These are phyloP conservation scores for Athripsodes cinereus DNA, from an alignment of 2,888 invertebrate species.

Conservation along the genomic window DNA sequence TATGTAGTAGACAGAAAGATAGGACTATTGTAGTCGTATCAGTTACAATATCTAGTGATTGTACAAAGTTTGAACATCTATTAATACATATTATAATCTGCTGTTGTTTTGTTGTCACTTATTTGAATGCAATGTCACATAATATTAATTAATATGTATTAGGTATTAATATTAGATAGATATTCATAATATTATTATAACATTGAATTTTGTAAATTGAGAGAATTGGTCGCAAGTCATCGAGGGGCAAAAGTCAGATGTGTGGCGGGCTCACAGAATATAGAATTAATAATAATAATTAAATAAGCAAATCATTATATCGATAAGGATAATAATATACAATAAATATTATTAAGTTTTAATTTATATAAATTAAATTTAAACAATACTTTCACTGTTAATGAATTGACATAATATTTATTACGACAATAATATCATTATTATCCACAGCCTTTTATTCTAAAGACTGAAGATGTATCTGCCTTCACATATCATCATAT, in stretches of 20 bases:
- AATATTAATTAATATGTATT: background rate
- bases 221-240: constrained; percentile 26
- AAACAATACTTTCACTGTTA: constrained; percentile 14
- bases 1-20: too few species aligned
- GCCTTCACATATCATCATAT: too few species aligned
- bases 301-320: constrained; percentile 11
- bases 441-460: too few species aligned
- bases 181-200: constrained; percentile 16
- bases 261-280: constrained; percentile 14
- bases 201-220: constrained; percentile 24
- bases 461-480: too few species aligned
- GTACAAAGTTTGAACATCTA: constrained; percentile 28
- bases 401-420: constrained; percentile 19
- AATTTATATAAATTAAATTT: constrained; percentile 9
- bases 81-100: too few species aligned
- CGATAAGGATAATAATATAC: too few species aligned
- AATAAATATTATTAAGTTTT: background rate
- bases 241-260: constrained; percentile 18
- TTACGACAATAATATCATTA: too few species aligned
- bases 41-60: constrained; percentile 19
- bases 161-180: background rate
- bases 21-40: too few species aligned
- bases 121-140: background rate
- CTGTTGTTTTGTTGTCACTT: background rate
- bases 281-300: background rate